phyloP scores from a whole-genome alignment of 2,797 vertebrate genomes.

The Euthynnus affinis region DNA sequence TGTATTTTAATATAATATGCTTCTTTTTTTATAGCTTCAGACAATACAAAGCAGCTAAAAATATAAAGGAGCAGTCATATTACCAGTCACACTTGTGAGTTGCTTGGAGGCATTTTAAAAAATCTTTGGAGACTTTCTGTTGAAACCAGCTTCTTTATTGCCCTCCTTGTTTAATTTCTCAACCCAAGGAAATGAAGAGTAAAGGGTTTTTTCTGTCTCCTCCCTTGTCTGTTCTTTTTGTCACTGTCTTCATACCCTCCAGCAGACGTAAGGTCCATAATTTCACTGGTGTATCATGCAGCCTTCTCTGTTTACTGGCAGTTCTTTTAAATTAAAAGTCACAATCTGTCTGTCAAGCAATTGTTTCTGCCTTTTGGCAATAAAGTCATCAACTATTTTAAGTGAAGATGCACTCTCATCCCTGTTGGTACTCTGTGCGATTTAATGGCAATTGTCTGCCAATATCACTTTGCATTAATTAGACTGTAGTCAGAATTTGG shows the following conservation, averaged over 20 bases:
- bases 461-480: conserved; percentile 80
- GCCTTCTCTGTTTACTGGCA: conserved; percentile 77
- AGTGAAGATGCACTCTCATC: conserved; percentile 75
- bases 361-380: conserved; percentile 80
- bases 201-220: conserved; percentile 23
- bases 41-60: conserved; percentile 62
- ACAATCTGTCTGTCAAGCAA: conserved; percentile 81
- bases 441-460: conserved; percentile 78
- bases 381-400: conserved; percentile 81
- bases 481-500: conserved; percentile 60
- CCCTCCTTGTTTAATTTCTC: conserved; percentile 71
- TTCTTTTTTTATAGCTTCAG: conserved; percentile 55
- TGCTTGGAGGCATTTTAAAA: conserved; percentile 64
- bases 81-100: conserved; percentile 52
- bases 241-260: conserved; percentile 58
- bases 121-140: conserved; percentile 61
- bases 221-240: conserved; percentile 60
- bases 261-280: conserved; percentile 70
- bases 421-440: conserved; percentile 62
- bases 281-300: conserved; percentile 70
- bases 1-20: conserved; percentile 35
- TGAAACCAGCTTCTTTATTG: conserved; percentile 66
- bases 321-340: conserved; percentile 84
- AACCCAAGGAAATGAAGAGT: conserved; percentile 60
- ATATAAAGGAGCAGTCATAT: conserved; percentile 61